Percentiles rank a stretch among this genome's conserved stretches.
Conservation (phyloP, 2,797 vertebrate species). For the Acanthurus leucopareius region DNA sequence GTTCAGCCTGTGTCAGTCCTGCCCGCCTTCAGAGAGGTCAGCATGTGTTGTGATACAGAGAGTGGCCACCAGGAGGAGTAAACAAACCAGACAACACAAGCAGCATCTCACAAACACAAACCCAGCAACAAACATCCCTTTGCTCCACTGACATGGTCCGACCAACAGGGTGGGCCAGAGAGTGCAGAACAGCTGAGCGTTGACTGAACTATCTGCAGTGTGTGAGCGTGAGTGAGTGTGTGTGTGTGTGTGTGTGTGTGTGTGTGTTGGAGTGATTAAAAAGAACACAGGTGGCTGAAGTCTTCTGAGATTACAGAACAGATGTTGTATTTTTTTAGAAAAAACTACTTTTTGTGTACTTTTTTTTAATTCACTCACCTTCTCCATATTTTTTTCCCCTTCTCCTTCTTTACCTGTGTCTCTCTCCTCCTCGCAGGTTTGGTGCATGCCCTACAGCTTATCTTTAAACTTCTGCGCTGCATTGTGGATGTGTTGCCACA, state of each 20-base stretch:
- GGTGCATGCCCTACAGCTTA: slow-evolving; percentile 75
- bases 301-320: background rate
- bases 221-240: too few species aligned
- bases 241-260: too few species aligned
- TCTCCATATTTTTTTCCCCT: background rate
- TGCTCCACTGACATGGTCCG: slow-evolving; percentile 55
- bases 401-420: slow-evolving; percentile 20
- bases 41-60: slow-evolving; percentile 82
- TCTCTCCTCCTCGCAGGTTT: slow-evolving; percentile 45
- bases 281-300: slow-evolving; percentile 42
- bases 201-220: background rate
- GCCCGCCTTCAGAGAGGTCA: slow-evolving; percentile 48
- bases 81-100: slow-evolving; percentile 87
- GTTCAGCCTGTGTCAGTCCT: background rate
- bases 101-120: slow-evolving; percentile 75
- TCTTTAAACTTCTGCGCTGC: slow-evolving; percentile 71
- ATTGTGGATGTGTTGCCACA: slow-evolving; percentile 66
- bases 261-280: background rate
- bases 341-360: slow-evolving; percentile 26
- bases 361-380: slow-evolving; percentile 18
- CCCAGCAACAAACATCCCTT: slow-evolving; percentile 61
- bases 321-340: background rate
- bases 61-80: slow-evolving; percentile 89
- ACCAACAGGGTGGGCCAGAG: slow-evolving; percentile 81
- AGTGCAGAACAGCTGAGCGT: slow-evolving; percentile 51